Percentiles rank a stretch among this genome's conserved stretches.
phyloP scores from a whole-genome alignment of 2,888 invertebrate genomes.

The Halictus ligatus region DNA sequence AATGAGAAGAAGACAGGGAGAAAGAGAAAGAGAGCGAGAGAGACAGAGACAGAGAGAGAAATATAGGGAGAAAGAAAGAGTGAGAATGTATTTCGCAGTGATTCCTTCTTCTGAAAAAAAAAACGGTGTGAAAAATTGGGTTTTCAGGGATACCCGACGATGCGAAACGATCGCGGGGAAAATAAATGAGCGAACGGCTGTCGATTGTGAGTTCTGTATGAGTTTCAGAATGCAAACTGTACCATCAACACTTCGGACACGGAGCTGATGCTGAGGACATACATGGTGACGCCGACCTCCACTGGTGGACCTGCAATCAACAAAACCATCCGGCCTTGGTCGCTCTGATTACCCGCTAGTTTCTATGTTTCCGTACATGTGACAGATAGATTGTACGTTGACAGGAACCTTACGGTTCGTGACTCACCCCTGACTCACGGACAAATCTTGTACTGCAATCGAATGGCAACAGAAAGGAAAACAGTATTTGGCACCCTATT shows the following conservation, averaged over 20 bases:
- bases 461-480: neutral
- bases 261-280: slow-evolving; percentile 99
- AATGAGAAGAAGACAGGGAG: neutral
- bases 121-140: neutral
- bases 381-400: slow-evolving; percentile 50
- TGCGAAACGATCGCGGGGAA: slow-evolving; percentile 56
- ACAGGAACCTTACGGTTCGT: slow-evolving; percentile 44
- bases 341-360: slow-evolving; percentile 75
- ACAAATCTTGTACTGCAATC: neutral
- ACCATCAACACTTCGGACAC: slow-evolving; percentile 99
- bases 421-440: slow-evolving; percentile 63
- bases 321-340: slow-evolving; percentile 80
- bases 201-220: slow-evolving; percentile 80
- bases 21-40: neutral
- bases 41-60: neutral
- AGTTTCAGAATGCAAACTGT: slow-evolving; percentile 83
- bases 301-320: slow-evolving; percentile 97
- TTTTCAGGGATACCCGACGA: neutral
- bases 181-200: slow-evolving; percentile 68
- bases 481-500: neutral
- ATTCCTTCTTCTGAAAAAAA: neutral
- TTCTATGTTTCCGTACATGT: slow-evolving; percentile 65
- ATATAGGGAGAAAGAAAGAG: neutral
- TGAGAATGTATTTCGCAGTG: neutral
- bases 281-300: slow-evolving; percentile 99